These are phyloP conservation scores for Poeciliopsis retropinna DNA, from an alignment of 2,113 vertebrate species.

Conservation along the genomic window DNA sequence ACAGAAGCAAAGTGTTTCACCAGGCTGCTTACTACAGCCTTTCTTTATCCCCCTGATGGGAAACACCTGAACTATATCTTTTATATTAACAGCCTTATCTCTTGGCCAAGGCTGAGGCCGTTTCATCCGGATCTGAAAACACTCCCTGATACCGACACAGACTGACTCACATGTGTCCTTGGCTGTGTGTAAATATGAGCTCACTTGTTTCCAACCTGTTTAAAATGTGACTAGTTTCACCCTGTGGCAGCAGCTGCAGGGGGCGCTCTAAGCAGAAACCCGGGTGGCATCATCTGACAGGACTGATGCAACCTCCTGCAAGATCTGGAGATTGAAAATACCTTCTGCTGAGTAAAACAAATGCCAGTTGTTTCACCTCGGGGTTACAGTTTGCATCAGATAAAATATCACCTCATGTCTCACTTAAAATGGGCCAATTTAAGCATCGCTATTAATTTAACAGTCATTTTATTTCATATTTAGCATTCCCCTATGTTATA, in stretches of 20 bases:
- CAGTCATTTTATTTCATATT: neutral
- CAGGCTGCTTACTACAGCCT: neutral
- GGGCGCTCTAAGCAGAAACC: conserved; percentile 7
- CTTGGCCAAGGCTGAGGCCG: conserved; percentile 39
- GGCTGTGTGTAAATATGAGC: conserved; percentile 56
- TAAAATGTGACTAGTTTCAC: conserved; percentile 36
- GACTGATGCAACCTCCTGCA: conserved; percentile 76
- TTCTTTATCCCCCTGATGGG: neutral
- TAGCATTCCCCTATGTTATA: neutral
- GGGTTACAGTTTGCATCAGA: neutral
- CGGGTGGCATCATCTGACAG: neutral
- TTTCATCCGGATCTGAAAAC: conserved; percentile 19
- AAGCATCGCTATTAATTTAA: too few relatives aligned
- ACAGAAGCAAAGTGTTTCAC: too few relatives aligned
- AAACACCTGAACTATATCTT: conserved; percentile 26
- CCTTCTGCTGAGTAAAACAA: conserved; percentile 29
- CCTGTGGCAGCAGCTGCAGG: conserved; percentile 11
- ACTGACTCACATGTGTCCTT: conserved; percentile 47
- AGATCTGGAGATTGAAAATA: conserved; percentile 40
- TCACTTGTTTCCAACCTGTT: conserved; percentile 14
- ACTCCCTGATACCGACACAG: conserved; percentile 36
- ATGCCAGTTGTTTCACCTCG: neutral
- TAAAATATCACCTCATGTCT: neutral
- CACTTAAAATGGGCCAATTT: neutral
- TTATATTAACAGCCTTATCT: conserved; percentile 61